Evolutionary conservation across 2,888 invertebrate genomes (phyloP), one percentile per base, ranked within the genome.

Genomic region (Cephus nigrinus): DNA sequence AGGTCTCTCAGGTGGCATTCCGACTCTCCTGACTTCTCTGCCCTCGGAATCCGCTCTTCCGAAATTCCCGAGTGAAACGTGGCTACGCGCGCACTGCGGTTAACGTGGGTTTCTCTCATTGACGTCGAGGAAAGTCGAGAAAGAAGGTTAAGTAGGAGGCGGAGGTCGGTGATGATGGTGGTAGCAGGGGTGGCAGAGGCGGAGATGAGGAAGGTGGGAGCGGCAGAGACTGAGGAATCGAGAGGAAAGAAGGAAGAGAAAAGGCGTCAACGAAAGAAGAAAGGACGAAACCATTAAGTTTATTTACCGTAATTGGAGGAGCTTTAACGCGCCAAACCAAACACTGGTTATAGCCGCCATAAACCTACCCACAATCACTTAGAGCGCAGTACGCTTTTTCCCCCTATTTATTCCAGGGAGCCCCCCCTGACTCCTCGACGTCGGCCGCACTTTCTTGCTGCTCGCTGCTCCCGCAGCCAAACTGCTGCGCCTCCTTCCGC

Each of bases 351-450:
- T 89, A 84, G 85, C 87, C 80, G 86, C 84, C 89, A 88, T 90
- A 90, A 90, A 90, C 87, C 88, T 90, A 89, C 89, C 90, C 89
- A 86, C 90, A 89, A 90, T 90, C 90, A 89, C 88, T 90, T 89
- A 88, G 86, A 86, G 82, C 80, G 82, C 83, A 82, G 80, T 83
- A 82, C 84, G 83, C 84, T 85, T 84, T 85, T 86, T 86, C 83
- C 82, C 84, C 80, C 82, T 85, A 82, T 87, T 86, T 87, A 86
- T 87, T 84, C 82, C 81, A 69, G 69, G 32, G 69, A 30, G 69
- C 11, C 69, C 35, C 35, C 69, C 31, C 31, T 30, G 30, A 69
- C 31, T 31, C 31, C 12, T 30, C 69, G 69, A 30, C 30, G 69
- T 31, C 31, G 12, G 69, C 69, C 31, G 32, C 32, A 30, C 69